These are phyloP conservation scores for Zonitis immaculata DNA, from an alignment of 2,888 invertebrate species.

Conservation along the genomic window DNA sequence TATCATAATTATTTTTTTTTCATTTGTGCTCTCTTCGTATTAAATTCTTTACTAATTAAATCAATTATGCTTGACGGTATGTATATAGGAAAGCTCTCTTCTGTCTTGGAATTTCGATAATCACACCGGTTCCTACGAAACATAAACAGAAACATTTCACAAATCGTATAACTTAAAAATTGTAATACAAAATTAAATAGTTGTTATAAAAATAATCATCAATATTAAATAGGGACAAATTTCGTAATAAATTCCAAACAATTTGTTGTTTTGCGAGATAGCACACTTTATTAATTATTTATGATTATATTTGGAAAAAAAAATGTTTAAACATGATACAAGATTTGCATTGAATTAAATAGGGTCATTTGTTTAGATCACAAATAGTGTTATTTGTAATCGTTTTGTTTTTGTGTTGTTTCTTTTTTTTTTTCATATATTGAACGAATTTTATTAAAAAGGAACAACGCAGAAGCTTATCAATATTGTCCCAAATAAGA, in stretches of 20 bases:
- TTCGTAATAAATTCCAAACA: constrained; percentile 9
- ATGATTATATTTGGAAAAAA: constrained; percentile 28
- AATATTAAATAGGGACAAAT: constrained; percentile 6
- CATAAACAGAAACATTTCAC: constrained; percentile 3
- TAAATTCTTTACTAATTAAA: constrained; percentile 3
- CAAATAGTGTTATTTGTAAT: constrained; percentile 6
- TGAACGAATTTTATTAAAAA: constrained; percentile 11
- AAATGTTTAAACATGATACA: constrained; percentile 24
- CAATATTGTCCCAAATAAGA: neutral
- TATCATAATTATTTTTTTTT: neutral
- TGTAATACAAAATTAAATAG: neutral
- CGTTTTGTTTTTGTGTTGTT: no score
- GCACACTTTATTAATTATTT: constrained; percentile 30
- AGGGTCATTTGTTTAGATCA: constrained; percentile 32
- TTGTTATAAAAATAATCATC: neutral
- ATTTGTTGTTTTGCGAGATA: constrained; percentile 15
- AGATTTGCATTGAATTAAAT: constrained; percentile 30
- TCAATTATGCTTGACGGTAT: constrained; percentile 3
- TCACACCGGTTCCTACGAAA: neutral
- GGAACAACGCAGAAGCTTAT: neutral
- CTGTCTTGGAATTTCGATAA: neutral
- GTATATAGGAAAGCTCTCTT: neutral
- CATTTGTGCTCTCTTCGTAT: neutral
- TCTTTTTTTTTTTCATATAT: no score
- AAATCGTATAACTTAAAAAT: constrained; percentile 17